These are phyloP conservation scores for Enhydra lutris DNA, from an alignment of 2,113 vertebrate genomes.

Conservation along the genomic window DNA sequence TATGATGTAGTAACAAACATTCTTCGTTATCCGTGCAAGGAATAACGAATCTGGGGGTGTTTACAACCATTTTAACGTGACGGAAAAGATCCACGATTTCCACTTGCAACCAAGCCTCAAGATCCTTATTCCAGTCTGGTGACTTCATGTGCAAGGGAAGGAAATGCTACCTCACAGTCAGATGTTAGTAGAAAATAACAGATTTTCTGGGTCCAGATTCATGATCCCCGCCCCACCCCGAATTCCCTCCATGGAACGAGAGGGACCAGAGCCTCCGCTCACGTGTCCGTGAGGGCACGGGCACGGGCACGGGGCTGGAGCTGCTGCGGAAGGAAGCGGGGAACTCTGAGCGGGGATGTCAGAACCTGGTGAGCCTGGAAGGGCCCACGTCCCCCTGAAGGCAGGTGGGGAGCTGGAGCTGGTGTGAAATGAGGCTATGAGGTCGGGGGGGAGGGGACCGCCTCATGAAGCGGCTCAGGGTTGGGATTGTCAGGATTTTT, in stretches of 20 bases:
- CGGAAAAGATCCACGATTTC: neutral
- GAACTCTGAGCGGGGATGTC: neutral
- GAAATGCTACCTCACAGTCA: neutral
- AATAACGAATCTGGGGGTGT: neutral
- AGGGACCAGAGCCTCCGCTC: neutral
- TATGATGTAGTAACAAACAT: neutral
- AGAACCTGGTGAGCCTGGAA: neutral
- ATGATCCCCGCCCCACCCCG: neutral
- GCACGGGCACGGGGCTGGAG: accelerated
- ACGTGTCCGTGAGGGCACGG: accelerated
- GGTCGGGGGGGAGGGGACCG: neutral
- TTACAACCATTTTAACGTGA: neutral
- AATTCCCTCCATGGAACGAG: neutral
- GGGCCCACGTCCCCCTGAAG: neutral
- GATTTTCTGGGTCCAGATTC: neutral
- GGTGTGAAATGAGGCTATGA: neutral
- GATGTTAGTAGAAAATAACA: neutral
- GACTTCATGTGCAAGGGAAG: neutral
- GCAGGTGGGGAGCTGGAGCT: neutral
- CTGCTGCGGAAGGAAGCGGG: neutral
- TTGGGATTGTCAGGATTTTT: neutral
- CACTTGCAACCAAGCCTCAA: neutral
- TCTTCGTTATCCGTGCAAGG: neutral
- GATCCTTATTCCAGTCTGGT: neutral
- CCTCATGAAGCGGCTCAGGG: accelerated